Base-by-base conservation (phyloP, 1,140 invertebrate species). In the Ridgeia piscesae region DNA sequence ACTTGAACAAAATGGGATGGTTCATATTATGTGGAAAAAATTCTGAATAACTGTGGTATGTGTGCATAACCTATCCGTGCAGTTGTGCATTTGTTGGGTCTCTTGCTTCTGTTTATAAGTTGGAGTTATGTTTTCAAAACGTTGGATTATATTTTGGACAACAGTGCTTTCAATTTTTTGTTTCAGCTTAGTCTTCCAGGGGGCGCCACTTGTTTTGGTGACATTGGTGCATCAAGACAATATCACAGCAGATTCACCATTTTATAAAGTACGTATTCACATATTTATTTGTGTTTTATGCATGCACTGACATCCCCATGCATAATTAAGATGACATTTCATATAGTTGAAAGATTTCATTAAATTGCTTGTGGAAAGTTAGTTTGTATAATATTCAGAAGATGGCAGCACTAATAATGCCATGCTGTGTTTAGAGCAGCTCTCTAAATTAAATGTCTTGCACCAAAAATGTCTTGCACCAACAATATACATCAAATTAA, bases 191-290 rank as follows among this genome's bases (percentile, higher is more conserved):
- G 33, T 92, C 33, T 88, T 91, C n/a, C 92, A 88, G 58, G 92
- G 34, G 33, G 92, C 92, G 27, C 88, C 93, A n/a, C 93, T 93
- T 34, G 50, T 94, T 6, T 33, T 94, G 35, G 93, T 94, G n/a
- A 93, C 93, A 33, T 50, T 94, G 14, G 93, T 93, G 35, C 91
- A 94, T 48, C 89, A 92, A 91, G 93, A 93, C 33, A 94, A 94
- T n/a, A 89, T 93, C n/a, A 94, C 92, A 88, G 92, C 92, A 33
- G 89, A 92, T n/a, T 92, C 93, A 31, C 21, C 14, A n/a, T 94
- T 94, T 91, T 90, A 91, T 33, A 89, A 92, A 92, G 93, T 94
- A 58, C 6, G 91, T 91, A 50, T 21, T 50, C 27, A 77, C 27
- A 21, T 2, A 21, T 77, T 31, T 31, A 6, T 77, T 77, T 21